phyloP scores from a whole-genome alignment of 2,113 vertebrate genomes.

The Oryzias celebensis region DNA sequence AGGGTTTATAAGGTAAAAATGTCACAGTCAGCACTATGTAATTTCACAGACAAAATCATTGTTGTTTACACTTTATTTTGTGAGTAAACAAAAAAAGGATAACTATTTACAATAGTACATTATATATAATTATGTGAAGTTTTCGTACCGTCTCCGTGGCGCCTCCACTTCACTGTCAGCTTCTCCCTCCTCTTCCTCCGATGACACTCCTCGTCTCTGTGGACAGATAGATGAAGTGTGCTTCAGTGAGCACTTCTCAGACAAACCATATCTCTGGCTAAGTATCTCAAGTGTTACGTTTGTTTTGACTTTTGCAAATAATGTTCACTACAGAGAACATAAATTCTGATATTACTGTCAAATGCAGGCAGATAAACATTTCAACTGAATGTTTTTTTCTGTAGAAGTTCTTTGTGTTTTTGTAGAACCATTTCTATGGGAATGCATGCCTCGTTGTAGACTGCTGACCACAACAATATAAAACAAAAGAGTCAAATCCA shows the following conservation, averaged over 20 bases:
- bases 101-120: neutral
- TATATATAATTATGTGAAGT: neutral
- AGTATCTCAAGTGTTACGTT: too few relatives aligned
- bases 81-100: neutral
- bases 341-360: too few relatives aligned
- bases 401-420: neutral
- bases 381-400: neutral
- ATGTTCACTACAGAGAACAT: too few relatives aligned
- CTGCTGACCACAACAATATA: too few relatives aligned
- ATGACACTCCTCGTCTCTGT: constrained; percentile 88
- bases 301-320: too few relatives aligned
- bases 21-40: too few relatives aligned
- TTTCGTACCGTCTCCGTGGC: constrained; percentile 81
- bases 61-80: neutral
- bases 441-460: neutral
- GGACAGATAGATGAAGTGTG: constrained; percentile 6
- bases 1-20: too few relatives aligned
- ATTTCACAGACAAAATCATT: too few relatives aligned
- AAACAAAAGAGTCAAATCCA: too few relatives aligned
- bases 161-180: constrained; percentile 92
- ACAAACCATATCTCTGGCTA: neutral
- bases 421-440: neutral
- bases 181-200: constrained; percentile 92
- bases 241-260: neutral
- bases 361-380: neutral